Conservation (phyloP, 2,888 invertebrate genomes). For the Ceraclea dissimilis region DNA sequence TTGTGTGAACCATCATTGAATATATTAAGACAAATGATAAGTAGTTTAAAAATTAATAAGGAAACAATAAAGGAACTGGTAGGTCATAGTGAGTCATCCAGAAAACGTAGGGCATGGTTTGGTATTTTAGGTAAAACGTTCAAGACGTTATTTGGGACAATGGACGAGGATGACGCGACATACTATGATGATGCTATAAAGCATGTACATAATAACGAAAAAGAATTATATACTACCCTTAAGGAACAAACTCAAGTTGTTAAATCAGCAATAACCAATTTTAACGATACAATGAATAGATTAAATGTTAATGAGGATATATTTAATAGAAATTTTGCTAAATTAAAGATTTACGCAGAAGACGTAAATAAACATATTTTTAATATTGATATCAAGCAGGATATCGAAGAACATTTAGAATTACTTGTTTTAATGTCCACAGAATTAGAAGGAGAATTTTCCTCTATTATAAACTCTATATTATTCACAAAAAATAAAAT, state of each 20-base stretch:
- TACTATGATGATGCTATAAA: slow-evolving; percentile 3
- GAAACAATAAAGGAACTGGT: background rate
- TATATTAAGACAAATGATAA: background rate
- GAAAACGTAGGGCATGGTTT: background rate
- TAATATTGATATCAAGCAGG: slow-evolving; percentile 3
- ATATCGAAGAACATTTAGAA: slow-evolving; percentile 4
- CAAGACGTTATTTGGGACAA: slow-evolving; percentile 3
- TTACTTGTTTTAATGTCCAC: background rate
- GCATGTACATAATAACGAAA: slow-evolving; percentile 1
- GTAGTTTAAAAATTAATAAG: background rate
- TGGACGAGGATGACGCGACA: background rate
- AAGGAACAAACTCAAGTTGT: slow-evolving; percentile 5
- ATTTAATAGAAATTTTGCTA: slow-evolving; percentile 6
- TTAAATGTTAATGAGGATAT: slow-evolving; percentile 1
- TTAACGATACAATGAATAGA: slow-evolving; percentile 3
- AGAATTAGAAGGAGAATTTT: slow-evolving; percentile 2
- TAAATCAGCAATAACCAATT: slow-evolving; percentile 3
- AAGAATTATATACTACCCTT: background rate
- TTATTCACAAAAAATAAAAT: slow-evolving; percentile 2
- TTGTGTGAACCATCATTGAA: slow-evolving; percentile 3
- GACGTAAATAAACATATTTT: slow-evolving; percentile 6
- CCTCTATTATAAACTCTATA: background rate
- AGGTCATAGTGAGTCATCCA: background rate
- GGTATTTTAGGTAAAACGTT: slow-evolving; percentile 1
- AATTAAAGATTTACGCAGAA: background rate